A percentile compares a stretch with the other conserved stretches of the same genome.
phyloP scores from a whole-genome alignment of 2,797 vertebrate species.

The Sylvilagus floridanus region DNA sequence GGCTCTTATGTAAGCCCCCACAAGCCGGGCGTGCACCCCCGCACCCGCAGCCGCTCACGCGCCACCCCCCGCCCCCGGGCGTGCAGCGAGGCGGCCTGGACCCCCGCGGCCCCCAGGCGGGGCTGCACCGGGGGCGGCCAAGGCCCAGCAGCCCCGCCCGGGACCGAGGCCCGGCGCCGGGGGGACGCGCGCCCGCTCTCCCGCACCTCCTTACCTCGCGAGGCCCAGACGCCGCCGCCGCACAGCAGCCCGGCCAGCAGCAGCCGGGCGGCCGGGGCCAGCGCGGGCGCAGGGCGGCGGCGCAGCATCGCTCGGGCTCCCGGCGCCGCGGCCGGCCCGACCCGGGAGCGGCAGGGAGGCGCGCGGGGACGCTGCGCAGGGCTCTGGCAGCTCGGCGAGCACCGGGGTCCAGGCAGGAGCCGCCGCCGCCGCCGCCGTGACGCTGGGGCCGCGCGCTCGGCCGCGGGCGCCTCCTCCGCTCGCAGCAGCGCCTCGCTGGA shows the following conservation, averaged over 20 bases:
- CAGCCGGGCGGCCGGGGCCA: conserved; percentile 65
- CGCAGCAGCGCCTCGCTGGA: conserved; percentile 62
- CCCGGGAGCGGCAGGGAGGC: conserved; percentile 44
- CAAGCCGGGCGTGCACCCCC: background rate
- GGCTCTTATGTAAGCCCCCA: conserved; percentile 74
- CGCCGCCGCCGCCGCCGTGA: conserved; percentile 58
- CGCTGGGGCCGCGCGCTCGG: conserved; percentile 70
- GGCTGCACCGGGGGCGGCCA: background rate
- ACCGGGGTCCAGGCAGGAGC: conserved; percentile 32
- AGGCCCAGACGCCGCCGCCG: conserved; percentile 69
- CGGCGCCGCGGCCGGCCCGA: conserved; percentile 61
- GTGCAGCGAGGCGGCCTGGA: background rate
- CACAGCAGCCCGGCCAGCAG: conserved; percentile 65
- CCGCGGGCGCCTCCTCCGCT: conserved; percentile 71
- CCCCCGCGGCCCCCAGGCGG: background rate
- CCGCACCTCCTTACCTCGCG: conserved; percentile 67
- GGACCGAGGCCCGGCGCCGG: background rate
- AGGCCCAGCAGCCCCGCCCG: conserved; percentile 7
- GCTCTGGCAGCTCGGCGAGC: conserved; percentile 44
- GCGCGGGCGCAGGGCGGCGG: conserved; percentile 71
- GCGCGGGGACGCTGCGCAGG: conserved; percentile 30
- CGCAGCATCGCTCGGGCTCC: conserved; percentile 76
- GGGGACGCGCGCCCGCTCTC: no score
- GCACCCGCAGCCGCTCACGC: background rate
- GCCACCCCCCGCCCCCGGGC: background rate